Evolutionary conservation across 2,113 vertebrate genomes (phyloP).

Genomic region (Hypanus sabinus): DNA sequence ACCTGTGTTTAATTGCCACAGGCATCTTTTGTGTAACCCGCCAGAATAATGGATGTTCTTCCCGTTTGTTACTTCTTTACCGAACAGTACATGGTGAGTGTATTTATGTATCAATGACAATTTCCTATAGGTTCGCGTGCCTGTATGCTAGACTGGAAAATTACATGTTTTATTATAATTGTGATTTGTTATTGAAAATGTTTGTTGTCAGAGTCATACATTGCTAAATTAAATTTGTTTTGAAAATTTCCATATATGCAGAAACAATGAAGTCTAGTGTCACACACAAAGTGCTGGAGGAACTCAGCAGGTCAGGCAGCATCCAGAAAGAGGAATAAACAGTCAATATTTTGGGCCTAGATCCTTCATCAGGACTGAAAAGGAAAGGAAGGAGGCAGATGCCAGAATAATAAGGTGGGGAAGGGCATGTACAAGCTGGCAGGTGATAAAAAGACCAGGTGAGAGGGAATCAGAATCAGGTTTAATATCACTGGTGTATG

Average conservation of each 20-base stretch:
- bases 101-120: background rate
- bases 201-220: background rate
- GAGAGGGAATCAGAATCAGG: too few relatives aligned
- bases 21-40: background rate
- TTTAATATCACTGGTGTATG: too few relatives aligned
- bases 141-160: background rate
- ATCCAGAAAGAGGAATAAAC: too few relatives aligned
- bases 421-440: too few relatives aligned
- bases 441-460: too few relatives aligned
- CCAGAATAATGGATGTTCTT: constrained; percentile 5
- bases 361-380: too few relatives aligned
- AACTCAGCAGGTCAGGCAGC: too few relatives aligned
- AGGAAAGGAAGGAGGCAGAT: too few relatives aligned
- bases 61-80: background rate
- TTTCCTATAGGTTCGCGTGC: background rate
- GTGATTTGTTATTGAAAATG: background rate
- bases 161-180: background rate
- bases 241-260: background rate
- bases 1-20: background rate
- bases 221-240: background rate
- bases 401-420: too few relatives aligned
- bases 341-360: too few relatives aligned
- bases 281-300: too few relatives aligned
- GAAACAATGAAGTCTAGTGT: background rate
- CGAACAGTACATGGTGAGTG: background rate